phyloP scores from a whole-genome alignment of 2,113 vertebrate species.

The Tachysurus fulvidraco region DNA sequence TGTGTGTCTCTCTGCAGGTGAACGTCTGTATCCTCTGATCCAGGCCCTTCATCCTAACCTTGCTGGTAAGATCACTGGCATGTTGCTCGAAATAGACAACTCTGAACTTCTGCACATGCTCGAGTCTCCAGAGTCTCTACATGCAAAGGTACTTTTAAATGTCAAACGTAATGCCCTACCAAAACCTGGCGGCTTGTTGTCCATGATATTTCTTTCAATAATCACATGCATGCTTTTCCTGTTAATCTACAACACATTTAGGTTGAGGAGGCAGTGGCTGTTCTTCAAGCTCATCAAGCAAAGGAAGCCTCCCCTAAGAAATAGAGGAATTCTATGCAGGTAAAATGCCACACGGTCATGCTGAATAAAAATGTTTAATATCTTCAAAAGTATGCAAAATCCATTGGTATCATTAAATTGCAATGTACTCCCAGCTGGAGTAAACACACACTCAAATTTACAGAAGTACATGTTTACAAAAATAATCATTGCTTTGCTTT shows the following conservation, averaged over 20 bases:
- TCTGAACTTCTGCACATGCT: constrained; percentile 92
- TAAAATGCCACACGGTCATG: not conserved
- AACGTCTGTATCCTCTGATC: constrained; percentile 88
- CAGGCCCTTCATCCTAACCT: constrained; percentile 73
- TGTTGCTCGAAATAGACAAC: constrained; percentile 95
- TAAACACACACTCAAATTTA: not conserved
- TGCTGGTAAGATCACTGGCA: constrained; percentile 94
- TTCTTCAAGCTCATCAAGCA: constrained; percentile 87
- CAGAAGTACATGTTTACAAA: not conserved
- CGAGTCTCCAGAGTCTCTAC: constrained; percentile 88
- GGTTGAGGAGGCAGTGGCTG: constrained; percentile 89
- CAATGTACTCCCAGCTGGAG: not conserved
- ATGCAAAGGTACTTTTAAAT: constrained; percentile 77
- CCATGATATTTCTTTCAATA: not conserved
- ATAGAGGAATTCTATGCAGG: constrained; percentile 64
- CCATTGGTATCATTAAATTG: not conserved
- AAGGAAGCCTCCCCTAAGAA: constrained; percentile 67
- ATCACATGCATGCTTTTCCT: not conserved
- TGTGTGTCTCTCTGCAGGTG: constrained; percentile 70
- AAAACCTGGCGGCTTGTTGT: not conserved
- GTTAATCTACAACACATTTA: constrained; percentile 50
- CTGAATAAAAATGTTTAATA: not conserved
- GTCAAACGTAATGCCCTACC: too few species aligned
- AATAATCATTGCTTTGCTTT: not conserved
- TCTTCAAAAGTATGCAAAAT: not conserved